Percentiles rank a stretch among this genome's conserved stretches.
Evolutionary conservation across 2,797 vertebrate genomes (phyloP).

Genomic region (Chrysocyon brachyurus): DNA sequence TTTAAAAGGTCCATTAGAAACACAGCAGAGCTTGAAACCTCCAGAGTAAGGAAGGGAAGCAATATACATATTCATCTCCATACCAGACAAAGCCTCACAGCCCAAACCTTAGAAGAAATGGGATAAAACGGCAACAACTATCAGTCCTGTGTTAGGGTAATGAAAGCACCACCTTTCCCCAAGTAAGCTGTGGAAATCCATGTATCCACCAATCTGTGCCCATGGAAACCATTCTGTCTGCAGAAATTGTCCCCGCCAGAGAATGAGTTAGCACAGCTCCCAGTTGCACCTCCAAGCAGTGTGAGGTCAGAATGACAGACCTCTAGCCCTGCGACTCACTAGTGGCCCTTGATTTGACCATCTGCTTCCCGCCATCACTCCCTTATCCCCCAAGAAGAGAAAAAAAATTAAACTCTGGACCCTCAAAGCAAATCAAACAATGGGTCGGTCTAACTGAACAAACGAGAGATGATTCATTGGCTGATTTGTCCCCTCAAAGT

Average conservation of each 20-base stretch:
- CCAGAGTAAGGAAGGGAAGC: neutral
- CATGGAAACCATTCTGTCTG: constrained; percentile 61
- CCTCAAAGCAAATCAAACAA: constrained; percentile 81
- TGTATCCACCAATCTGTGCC: neutral
- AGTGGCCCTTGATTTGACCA: constrained; percentile 48
- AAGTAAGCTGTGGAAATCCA: constrained; percentile 38
- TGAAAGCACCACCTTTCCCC: constrained; percentile 16
- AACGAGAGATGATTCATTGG: constrained; percentile 83
- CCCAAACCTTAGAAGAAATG: constrained; percentile 6
- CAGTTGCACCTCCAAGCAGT: constrained; percentile 72
- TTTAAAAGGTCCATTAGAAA: constrained; percentile 46
- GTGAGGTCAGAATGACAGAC: constrained; percentile 78
- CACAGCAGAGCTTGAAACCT: constrained; percentile 28
- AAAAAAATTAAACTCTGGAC: constrained; percentile 35
- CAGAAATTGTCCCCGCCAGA: constrained; percentile 54
- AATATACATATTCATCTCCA: neutral
- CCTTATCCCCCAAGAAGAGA: constrained; percentile 52
- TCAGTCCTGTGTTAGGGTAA: constrained; percentile 37
- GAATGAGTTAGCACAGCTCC: constrained; percentile 56
- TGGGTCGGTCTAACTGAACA: constrained; percentile 75
- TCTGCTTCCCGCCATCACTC: neutral
- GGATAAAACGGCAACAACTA: constrained; percentile 27
- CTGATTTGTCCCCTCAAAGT: constrained; percentile 77
- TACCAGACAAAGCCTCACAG: neutral
- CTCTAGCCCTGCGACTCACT: constrained; percentile 72